Conservation (phyloP, 2,888 invertebrate genomes). For the Teinopalpus imperialis region DNA sequence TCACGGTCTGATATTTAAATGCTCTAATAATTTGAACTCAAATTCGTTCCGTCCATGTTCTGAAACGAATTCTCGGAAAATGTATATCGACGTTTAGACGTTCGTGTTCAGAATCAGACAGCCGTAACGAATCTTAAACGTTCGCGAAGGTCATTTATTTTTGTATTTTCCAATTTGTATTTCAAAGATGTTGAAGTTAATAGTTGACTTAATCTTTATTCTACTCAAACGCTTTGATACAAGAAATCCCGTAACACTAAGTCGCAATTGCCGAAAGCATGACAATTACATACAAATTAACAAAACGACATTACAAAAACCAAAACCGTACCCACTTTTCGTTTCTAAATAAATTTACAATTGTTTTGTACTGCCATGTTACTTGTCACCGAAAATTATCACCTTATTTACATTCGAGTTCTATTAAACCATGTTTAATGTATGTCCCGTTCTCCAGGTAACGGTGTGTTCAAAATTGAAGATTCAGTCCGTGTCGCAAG, state of each 20-base stretch:
- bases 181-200: conserved; percentile 1
- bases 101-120: conserved; percentile 10
- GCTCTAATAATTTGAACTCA: conserved; percentile 16
- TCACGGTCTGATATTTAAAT: conserved; percentile 27
- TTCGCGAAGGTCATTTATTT: conserved; percentile 23
- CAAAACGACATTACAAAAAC: not conserved
- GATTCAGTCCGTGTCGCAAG: conserved; percentile 98
- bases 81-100: conserved; percentile 7
- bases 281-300: too few species aligned
- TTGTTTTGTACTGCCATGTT: conserved; percentile 1
- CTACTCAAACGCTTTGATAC: conserved; percentile 1
- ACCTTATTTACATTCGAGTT: conserved; percentile 29
- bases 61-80: conserved; percentile 18
- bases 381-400: conserved; percentile 20
- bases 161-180: conserved; percentile 17
- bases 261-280: not conserved
- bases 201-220: conserved; percentile 12
- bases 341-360: conserved; percentile 5
- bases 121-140: conserved; percentile 21
- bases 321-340: conserved; percentile 1
- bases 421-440: conserved; percentile 53
- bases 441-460: conserved; percentile 70
- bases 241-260: conserved; percentile 18
- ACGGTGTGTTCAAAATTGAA: conserved; percentile 99
- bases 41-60: conserved; percentile 19